Percentiles rank a stretch among this genome's conserved stretches.
These are phyloP conservation scores for Charina bottae DNA, from an alignment of 2,113 vertebrate genomes.

Conservation along the genomic window DNA sequence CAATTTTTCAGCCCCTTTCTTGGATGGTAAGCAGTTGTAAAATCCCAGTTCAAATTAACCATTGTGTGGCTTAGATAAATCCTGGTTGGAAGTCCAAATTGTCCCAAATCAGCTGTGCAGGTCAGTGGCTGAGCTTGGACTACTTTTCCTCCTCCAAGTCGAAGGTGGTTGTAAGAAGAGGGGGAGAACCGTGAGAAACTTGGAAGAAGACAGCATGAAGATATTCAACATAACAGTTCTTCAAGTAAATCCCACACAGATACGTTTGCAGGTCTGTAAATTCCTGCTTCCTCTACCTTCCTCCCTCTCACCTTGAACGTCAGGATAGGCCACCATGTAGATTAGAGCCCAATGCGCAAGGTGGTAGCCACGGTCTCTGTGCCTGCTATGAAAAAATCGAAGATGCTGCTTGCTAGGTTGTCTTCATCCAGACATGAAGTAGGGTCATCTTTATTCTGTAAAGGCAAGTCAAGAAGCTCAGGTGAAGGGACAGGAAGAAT, in stretches of 20 bases:
- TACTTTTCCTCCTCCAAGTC: too few relatives aligned
- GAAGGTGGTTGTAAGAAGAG: not conserved
- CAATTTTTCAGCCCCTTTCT: too few relatives aligned
- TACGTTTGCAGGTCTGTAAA: not conserved
- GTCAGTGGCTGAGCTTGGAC: too few relatives aligned
- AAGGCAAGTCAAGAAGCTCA: not conserved
- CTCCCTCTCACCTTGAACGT: constrained; percentile 61
- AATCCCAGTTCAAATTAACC: too few relatives aligned
- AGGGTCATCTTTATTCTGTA: constrained; percentile 50
- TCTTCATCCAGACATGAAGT: constrained; percentile 67
- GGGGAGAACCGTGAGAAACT: not conserved
- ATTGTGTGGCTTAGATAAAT: too few relatives aligned
- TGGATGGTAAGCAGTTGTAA: too few relatives aligned
- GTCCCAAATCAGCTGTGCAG: too few relatives aligned
- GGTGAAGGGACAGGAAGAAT: not conserved
- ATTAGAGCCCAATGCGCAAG: constrained; percentile 72
- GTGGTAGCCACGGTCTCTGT: constrained; percentile 69
- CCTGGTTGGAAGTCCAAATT: too few relatives aligned
- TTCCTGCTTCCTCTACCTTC: too few relatives aligned
- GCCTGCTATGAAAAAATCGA: constrained; percentile 72
- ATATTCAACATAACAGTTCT: not conserved
- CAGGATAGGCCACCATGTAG: constrained; percentile 65
- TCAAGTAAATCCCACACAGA: not conserved
- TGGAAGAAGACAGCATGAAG: not conserved
- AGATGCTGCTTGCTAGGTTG: constrained; percentile 67